Evolutionary conservation across 2,888 invertebrate species (phyloP).

Genomic region (Nematopogon swammerdamellus): DNA sequence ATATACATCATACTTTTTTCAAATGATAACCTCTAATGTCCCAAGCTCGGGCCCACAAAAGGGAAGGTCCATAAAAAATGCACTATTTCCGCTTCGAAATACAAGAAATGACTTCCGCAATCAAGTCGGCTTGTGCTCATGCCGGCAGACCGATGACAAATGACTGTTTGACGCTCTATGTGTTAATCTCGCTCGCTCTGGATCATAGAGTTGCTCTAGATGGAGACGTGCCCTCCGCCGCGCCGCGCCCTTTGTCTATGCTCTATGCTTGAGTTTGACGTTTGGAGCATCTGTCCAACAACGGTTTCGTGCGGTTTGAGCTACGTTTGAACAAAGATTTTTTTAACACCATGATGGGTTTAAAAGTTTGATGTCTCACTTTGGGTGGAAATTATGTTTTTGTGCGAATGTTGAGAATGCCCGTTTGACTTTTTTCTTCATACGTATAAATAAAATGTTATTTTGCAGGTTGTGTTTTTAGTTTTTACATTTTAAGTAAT

Average conservation of each 20-base stretch:
- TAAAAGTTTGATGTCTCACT: background rate
- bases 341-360: no score
- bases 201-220: no score
- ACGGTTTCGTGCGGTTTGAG: slow-evolving; percentile 42
- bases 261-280: background rate
- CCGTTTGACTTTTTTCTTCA: no score
- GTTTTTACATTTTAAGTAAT: no score
- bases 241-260: background rate
- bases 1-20: slow-evolving; percentile 23
- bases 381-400: background rate
- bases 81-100: slow-evolving; percentile 46
- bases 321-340: no score
- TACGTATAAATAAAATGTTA: no score
- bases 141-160: slow-evolving; percentile 35
- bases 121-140: slow-evolving; percentile 28
- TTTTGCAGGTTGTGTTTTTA: no score
- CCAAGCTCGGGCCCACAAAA: slow-evolving; percentile 19
- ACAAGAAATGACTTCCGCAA: slow-evolving; percentile 54
- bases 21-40: slow-evolving; percentile 34
- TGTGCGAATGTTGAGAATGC: no score
- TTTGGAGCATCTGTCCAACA: background rate
- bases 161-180: slow-evolving; percentile 37
- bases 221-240: background rate
- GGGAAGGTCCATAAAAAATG: slow-evolving; percentile 37
- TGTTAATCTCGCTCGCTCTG: slow-evolving; percentile 30